These are phyloP conservation scores for Aptenodytes forsteri DNA, from an alignment of 2,113 vertebrate species.

Conservation along the genomic window DNA sequence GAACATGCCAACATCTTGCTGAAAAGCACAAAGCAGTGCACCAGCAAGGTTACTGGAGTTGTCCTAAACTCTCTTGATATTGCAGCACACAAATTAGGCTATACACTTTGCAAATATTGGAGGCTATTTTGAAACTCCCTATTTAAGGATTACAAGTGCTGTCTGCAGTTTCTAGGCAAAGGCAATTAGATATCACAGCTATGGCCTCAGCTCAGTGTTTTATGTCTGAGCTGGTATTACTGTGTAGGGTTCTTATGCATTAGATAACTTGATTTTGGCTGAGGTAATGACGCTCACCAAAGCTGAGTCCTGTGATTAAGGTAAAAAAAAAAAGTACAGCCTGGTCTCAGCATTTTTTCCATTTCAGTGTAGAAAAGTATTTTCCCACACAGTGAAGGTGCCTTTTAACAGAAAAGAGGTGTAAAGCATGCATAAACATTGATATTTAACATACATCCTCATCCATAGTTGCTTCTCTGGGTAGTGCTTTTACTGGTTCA, in stretches of 20 bases:
- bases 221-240: neutral
- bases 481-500: neutral
- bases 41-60: neutral
- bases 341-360: neutral
- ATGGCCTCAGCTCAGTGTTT: neutral
- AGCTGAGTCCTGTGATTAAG: neutral
- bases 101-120: neutral
- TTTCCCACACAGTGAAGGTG: neutral
- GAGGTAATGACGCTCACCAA: neutral
- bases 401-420: neutral
- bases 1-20: neutral
- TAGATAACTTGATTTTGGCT: too few species aligned
- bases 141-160: neutral
- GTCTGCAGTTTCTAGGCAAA: neutral
- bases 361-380: neutral
- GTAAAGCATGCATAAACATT: neutral
- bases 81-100: neutral
- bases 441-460: neutral
- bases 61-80: neutral
- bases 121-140: conserved; percentile 5
- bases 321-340: neutral
- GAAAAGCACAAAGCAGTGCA: neutral
- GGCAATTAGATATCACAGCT: neutral
- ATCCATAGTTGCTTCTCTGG: neutral
- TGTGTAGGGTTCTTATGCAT: neutral